Conservation (phyloP, 2,888 invertebrate genomes). For the Corythucha ciliata region DNA sequence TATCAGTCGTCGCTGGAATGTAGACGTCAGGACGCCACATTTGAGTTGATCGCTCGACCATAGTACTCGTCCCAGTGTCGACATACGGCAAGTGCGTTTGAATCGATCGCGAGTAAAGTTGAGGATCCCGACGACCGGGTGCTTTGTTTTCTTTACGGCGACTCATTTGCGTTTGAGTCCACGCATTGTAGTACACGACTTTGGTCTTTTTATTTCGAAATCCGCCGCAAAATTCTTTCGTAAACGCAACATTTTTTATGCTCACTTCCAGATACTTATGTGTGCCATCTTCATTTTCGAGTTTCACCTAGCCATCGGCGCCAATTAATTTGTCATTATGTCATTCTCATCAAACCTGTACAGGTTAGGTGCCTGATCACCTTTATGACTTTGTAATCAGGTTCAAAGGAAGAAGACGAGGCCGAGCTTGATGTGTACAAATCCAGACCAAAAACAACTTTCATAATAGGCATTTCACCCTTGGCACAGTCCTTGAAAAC, state of each 20-base stretch:
- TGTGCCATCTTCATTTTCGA: neutral
- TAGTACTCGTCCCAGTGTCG: slow-evolving; percentile 21
- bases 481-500: no score
- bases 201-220: slow-evolving; percentile 62
- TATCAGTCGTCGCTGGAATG: slow-evolving; percentile 55
- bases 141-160: neutral
- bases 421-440: no score
- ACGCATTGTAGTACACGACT: slow-evolving; percentile 68
- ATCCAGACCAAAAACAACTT: no score
- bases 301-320: no score
- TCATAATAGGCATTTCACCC: no score
- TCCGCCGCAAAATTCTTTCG: slow-evolving; percentile 73
- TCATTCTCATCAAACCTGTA: no score
- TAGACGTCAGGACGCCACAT: slow-evolving; percentile 42
- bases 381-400: no score
- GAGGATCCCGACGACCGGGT: slow-evolving; percentile 26
- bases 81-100: slow-evolving; percentile 47
- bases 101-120: slow-evolving; percentile 48
- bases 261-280: slow-evolving; percentile 11
- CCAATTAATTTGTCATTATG: no score
- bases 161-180: slow-evolving; percentile 50
- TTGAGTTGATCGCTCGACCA: slow-evolving; percentile 23
- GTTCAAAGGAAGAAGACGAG: no score
- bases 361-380: no score
- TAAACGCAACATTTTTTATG: slow-evolving; percentile 40